phyloP scores from a whole-genome alignment of 2,797 vertebrate genomes.

The Caiman crocodilus region DNA sequence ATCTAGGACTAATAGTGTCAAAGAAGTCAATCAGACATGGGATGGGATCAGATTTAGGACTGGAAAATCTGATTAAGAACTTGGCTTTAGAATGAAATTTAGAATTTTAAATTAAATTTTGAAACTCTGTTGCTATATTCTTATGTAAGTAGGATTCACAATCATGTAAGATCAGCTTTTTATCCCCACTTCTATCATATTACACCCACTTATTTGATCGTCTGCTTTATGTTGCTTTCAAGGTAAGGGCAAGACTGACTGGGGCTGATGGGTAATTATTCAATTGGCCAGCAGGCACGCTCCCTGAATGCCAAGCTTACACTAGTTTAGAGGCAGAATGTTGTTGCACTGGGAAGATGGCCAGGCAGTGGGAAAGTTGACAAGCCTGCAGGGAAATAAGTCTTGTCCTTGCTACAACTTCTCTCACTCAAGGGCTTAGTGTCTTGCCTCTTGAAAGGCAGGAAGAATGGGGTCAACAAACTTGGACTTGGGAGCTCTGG shows the following conservation, averaged over 20 bases:
- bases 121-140: not conserved
- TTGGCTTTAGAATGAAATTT: not conserved
- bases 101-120: slow-evolving; percentile 7
- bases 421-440: not conserved
- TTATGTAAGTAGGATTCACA: not conserved
- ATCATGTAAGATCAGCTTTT: not conserved
- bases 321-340: not conserved
- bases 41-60: accelerated
- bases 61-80: not conserved
- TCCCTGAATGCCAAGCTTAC: not conserved
- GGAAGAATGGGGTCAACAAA: accelerated
- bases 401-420: not conserved
- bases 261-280: not conserved
- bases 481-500: not conserved
- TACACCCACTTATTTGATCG: not conserved
- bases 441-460: not conserved
- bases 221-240: not conserved
- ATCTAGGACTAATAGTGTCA: not conserved
- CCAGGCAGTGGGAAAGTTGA: not conserved
- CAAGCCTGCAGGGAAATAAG: not conserved
- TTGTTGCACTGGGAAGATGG: not conserved
- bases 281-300: not conserved
- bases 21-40: not conserved
- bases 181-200: not conserved
- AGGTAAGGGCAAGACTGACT: not conserved